Base-by-base conservation (phyloP, 2,888 invertebrate species). In the Marronus borbonicus region DNA sequence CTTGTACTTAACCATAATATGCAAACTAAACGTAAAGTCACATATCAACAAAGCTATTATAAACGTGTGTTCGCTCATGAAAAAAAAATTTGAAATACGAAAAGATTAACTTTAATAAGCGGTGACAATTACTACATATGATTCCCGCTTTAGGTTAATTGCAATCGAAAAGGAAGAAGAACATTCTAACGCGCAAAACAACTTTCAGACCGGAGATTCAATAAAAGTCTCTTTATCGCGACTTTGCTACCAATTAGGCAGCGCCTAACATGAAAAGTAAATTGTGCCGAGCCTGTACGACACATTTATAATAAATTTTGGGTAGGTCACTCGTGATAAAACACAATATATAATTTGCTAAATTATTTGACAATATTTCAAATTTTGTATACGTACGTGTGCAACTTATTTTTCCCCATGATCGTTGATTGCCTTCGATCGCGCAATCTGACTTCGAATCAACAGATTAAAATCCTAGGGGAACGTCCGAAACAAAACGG, bases 321-420 rank as follows among this genome's bases (percentile, higher is more conserved):
- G 8, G 44, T 44, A 12, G 8, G 2, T 44, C 44, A 44, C 39
- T 39, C 39, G n/a, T n/a, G 52, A 17, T 17, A 17, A 20, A 58
- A 8, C n/a, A 1, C 20, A 62, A 70, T 55, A 70, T 55, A 10
- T 70, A 49, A 50, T 49, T 49, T 49, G 20, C 24, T 24, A 36
- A 72, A 44, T 12, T 44, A 44, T 44, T 12, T 44, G 1, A 44
- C 31, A 36, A 36, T 12, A 44, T 44, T 44, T 44, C 44, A 44
- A 44, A 12, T 58, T 62, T 70, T 39, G 62, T 50, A 28, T 64
- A 82, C 84, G 81, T 82, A 84, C 84, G 84, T 83, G 77, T 84
- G 84, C 83, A 84, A 82, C 80, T 84, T 84, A 80, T 83, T 84
- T 79, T 84, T 83, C 65, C 82, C 83, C 84, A 84, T 84, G 39